Percentiles rank a stretch among this genome's conserved stretches.
These are phyloP conservation scores for Nudaria mundana DNA, from an alignment of 2,888 invertebrate genomes.

Conservation along the genomic window DNA sequence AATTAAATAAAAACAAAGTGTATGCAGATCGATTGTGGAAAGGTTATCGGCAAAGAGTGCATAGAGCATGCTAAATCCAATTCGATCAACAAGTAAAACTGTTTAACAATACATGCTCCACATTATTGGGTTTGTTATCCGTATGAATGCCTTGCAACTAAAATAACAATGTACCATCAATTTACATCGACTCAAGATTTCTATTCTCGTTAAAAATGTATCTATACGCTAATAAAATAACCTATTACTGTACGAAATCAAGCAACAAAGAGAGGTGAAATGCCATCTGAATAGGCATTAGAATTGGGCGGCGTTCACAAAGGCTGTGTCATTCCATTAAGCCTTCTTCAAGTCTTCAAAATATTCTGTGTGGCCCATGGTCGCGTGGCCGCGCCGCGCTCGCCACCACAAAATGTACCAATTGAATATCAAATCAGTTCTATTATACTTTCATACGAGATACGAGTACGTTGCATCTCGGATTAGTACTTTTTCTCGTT, in stretches of 20 bases:
- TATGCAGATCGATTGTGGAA: slow-evolving; percentile 21
- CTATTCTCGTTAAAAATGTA: slow-evolving; percentile 66
- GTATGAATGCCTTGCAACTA: slow-evolving; percentile 26
- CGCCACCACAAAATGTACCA: slow-evolving; percentile 49
- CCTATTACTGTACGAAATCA: slow-evolving; percentile 78
- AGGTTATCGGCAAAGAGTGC: slow-evolving; percentile 39
- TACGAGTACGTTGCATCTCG: slow-evolving; percentile 31
- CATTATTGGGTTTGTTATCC: slow-evolving; percentile 38
- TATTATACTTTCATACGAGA: slow-evolving; percentile 57
- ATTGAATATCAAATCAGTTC: slow-evolving; percentile 75
- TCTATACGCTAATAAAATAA: slow-evolving; percentile 76
- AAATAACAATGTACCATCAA: slow-evolving; percentile 48
- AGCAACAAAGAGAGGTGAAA: slow-evolving; percentile 78
- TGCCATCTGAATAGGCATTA: slow-evolving; percentile 81
- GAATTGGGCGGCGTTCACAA: slow-evolving; percentile 80
- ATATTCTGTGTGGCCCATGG: slow-evolving; percentile 73
- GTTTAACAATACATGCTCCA: slow-evolving; percentile 37
- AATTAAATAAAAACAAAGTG: slow-evolving; percentile 18
- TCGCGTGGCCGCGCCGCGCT: slow-evolving; percentile 60
- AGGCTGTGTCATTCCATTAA: slow-evolving; percentile 80
- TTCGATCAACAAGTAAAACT: slow-evolving; percentile 42
- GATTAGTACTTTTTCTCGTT: slow-evolving; percentile 41
- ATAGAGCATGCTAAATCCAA: slow-evolving; percentile 41
- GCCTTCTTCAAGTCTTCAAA: slow-evolving; percentile 75
- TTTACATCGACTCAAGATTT: slow-evolving; percentile 54